Evolutionary conservation across 2,113 vertebrate species (phyloP).

Genomic region (Thryonomys swinderianus): DNA sequence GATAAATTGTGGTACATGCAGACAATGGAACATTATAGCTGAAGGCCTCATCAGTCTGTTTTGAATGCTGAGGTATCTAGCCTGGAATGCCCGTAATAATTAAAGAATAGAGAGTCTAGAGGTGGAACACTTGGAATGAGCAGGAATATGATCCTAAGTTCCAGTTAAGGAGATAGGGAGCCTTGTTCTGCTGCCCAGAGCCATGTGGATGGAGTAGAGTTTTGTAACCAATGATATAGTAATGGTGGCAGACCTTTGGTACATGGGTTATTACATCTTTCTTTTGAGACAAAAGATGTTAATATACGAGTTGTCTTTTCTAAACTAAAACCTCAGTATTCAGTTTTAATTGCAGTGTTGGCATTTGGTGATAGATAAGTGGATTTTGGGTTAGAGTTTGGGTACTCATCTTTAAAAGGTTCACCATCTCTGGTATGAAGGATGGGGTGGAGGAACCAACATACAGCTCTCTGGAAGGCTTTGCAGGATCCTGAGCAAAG

Average conservation of each 20-base stretch:
- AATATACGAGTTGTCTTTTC: not conserved
- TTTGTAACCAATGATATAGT: not conserved
- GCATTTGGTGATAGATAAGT: not conserved
- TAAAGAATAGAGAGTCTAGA: not conserved
- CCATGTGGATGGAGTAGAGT: not conserved
- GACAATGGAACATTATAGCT: not conserved
- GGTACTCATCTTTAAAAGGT: not conserved
- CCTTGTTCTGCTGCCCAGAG: not conserved
- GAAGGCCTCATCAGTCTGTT: not conserved
- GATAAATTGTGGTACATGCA: not conserved
- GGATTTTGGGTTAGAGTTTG: not conserved
- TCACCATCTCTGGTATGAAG: rapidly evolving
- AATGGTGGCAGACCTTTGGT: not conserved
- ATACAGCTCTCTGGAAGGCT: not conserved
- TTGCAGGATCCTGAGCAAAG: not conserved
- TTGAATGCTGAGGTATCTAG: too few species aligned
- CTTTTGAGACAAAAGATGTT: not conserved
- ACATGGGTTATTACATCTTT: not conserved
- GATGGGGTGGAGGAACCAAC: too few species aligned
- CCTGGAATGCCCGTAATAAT: not conserved
- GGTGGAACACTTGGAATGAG: not conserved
- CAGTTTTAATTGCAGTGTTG: not conserved
- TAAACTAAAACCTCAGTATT: not conserved
- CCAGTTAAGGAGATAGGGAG: not conserved
- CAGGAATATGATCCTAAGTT: not conserved